phyloP scores from a whole-genome alignment of 2,797 vertebrate genomes.

The Eulemur albifrons region DNA sequence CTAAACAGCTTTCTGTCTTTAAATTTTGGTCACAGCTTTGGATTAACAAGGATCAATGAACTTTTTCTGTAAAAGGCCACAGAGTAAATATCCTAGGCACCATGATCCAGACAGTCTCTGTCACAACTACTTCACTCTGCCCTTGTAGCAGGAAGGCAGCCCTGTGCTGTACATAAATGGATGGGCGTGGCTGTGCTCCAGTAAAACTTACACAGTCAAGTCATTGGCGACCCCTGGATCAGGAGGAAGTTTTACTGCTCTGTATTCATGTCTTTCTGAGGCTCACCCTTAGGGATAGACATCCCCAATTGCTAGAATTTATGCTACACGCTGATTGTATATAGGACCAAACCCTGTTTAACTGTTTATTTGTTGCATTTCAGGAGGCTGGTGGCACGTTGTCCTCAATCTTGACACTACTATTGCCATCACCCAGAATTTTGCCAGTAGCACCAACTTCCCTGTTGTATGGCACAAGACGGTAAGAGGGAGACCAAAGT shows the following conservation, averaged over 20 bases:
- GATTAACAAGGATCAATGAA: neutral
- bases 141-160: neutral
- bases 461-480: constrained; percentile 99
- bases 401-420: constrained; percentile 97
- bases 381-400: constrained; percentile 99
- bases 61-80: neutral
- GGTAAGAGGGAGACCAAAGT: constrained; percentile 94
- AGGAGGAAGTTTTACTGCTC: rapidly evolving
- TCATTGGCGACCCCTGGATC: neutral
- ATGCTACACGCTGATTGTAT: neutral
- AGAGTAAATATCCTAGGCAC: neutral
- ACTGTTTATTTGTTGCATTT: constrained; percentile 46
- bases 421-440: constrained; percentile 97
- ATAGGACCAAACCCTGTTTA: neutral
- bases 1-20: neutral
- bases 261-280: neutral
- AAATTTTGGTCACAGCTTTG: neutral
- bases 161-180: rapidly evolving
- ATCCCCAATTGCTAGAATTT: neutral
- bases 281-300: neutral
- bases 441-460: constrained; percentile 96
- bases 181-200: rapidly evolving
- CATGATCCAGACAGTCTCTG: neutral
- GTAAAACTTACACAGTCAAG: neutral
- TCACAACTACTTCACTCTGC: neutral